These are phyloP conservation scores for Pangasianodon gigas DNA, from an alignment of 2,113 vertebrate genomes.

Conservation along the genomic window DNA sequence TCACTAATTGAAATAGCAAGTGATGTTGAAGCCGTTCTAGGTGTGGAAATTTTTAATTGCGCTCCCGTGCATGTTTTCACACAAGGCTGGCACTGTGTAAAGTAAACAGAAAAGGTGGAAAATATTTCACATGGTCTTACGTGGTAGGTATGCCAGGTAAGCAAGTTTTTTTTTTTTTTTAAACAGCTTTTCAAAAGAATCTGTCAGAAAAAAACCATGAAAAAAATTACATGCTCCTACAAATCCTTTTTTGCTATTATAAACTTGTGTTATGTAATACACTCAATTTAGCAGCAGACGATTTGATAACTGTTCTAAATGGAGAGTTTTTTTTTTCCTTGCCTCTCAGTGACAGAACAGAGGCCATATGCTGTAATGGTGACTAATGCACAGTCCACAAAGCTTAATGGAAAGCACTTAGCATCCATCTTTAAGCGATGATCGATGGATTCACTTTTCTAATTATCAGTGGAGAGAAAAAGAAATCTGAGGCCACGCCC, in stretches of 20 bases:
- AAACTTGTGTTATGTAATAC: constrained; percentile 26
- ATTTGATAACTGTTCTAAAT: constrained; percentile 20
- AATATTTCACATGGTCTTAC: background rate
- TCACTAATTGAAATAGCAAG: constrained; percentile 55
- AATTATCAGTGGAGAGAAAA: constrained; percentile 36
- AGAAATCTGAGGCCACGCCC: constrained; percentile 5
- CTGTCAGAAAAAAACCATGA: background rate
- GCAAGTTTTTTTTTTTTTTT: background rate
- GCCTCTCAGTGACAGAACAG: constrained; percentile 3
- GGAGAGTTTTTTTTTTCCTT: constrained; percentile 16
- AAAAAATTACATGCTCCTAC: background rate
- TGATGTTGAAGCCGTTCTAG: constrained; percentile 51
- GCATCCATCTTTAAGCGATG: constrained; percentile 42
- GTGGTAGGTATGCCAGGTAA: background rate
- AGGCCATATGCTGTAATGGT: constrained; percentile 39
- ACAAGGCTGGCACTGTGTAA: constrained; percentile 31
- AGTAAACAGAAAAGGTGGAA: constrained; percentile 41
- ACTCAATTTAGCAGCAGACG: background rate
- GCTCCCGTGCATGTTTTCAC: constrained; percentile 43
- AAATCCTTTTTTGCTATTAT: background rate
- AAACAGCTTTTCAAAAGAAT: background rate
- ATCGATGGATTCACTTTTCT: constrained; percentile 37
- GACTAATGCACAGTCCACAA: constrained; percentile 53
- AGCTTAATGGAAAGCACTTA: constrained; percentile 61
- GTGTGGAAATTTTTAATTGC: constrained; percentile 51